Base-by-base conservation (phyloP, 2,113 vertebrate genomes). In the Psephotus haematonotus region DNA sequence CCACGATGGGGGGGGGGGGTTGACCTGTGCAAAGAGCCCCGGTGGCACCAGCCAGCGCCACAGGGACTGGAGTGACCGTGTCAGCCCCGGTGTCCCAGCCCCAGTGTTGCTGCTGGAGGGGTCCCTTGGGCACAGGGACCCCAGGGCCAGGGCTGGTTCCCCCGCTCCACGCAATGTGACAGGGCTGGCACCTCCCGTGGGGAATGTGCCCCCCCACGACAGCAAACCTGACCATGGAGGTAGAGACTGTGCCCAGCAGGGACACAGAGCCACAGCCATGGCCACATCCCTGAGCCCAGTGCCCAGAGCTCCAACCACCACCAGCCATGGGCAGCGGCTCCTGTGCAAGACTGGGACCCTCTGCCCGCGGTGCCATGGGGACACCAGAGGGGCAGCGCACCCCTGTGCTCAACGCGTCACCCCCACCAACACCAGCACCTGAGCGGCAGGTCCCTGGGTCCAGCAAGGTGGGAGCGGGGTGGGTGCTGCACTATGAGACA, bases 271-370 rank as follows among this genome's bases (percentile, higher is more conserved):
- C 78, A 18, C 67, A 6, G 86, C 82, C 59, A 28, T 13, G 0
- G 17, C 79, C 74, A 25, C 6, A 1, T 7, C 29, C 59, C 12
- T 37, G 12, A 57, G 55, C 55, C 8, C 41, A 10, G 31, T 1
- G 3, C 13, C 55, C 13, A 39, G 29, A 14, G 37, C n/a, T 17
- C 5, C 62, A 52, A 11, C 25, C 5, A 1, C 24, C n/a, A 12
- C 1, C 18, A 0, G 2, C 59, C 72, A 31, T 0, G 2, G 33
- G 44, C 47, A 15, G 62, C 6, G 13, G 9, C 31, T n/a, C 44
- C 68, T 33, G 57, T 2, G 39, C 63, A 2, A 17, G 53, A 13
- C 83, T 9, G 17, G 57, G 63, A 49, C 6, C 37, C 37, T 3
- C 33, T 50, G 52, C 64, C 20, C 9, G 3, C 41, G 13, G 39